Evolutionary conservation across 2,113 vertebrate species (phyloP).

Genomic region (Cyanoramphus novaezelandiae): DNA sequence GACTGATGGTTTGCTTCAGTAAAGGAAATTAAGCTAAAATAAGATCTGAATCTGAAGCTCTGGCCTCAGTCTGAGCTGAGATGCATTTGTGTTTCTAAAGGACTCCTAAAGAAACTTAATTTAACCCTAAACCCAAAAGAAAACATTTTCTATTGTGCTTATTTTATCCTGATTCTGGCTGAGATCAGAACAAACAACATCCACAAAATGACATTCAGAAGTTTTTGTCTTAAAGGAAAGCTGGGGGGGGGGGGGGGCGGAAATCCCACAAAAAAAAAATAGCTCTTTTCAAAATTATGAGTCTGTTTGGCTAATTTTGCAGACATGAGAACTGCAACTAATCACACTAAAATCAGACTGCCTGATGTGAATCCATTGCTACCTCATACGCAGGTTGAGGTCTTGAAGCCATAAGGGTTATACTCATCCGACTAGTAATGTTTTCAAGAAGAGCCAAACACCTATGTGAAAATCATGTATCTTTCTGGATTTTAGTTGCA

Average conservation of each 20-base stretch:
- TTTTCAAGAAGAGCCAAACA: not conserved
- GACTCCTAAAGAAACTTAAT: not conserved
- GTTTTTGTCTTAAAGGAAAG: not conserved
- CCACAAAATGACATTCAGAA: not conserved
- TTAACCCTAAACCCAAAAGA: not conserved
- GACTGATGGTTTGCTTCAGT: slow-evolving; percentile 19
- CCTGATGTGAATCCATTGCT: not conserved
- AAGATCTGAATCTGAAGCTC: slow-evolving; percentile 1
- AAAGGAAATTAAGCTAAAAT: slow-evolving; percentile 30
- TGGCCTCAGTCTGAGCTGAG: not conserved
- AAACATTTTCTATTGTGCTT: not conserved
- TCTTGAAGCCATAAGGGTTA: not conserved
- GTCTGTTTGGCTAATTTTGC: not conserved
- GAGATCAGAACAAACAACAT: not conserved
- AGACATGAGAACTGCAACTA: not conserved
- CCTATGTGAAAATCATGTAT: not conserved
- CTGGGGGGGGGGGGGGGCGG: no score
- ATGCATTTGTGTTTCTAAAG: slow-evolving; percentile 9
- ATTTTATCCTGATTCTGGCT: not conserved
- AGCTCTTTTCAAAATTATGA: not conserved
- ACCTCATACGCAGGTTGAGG: not conserved
- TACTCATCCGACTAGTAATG: not conserved
- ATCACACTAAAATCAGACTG: not conserved
- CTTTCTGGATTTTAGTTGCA: not conserved
- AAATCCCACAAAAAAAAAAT: no score